Base-by-base conservation (phyloP, 2,888 invertebrate species). In the Dolichomitus sp. region DNA sequence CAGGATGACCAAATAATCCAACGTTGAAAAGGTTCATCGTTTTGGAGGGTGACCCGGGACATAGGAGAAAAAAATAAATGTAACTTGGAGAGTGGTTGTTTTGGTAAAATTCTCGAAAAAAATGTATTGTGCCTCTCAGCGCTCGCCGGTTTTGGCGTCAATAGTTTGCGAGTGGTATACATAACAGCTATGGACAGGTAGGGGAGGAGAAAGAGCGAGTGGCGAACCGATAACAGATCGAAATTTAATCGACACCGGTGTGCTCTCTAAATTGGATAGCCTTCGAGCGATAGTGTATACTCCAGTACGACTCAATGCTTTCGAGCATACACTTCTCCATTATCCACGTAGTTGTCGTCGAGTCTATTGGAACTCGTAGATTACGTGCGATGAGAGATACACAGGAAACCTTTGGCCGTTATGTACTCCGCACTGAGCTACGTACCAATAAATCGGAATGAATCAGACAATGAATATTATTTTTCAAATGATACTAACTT, bases 161-260 rank as follows among this genome's bases (percentile, higher is more conserved):
- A 76, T 76, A 68, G 48, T 14, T 68, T 50, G 19, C 27, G 59
- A 57, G 33, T 57, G 66, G 59, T 68, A 61, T 48, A 48, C 76
- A 59, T 48, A 76, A 68, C 59, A 59, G 33, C 23, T 17, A 75
- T 19, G 54, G 63, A 42, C 17, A 65, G 30, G 50, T 30, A 17
- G 30, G n/a, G 72, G 11, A 23, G 61, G 68, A 63, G 61, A 33
- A 30, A 50, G 66, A 66, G 70, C 57, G 42, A 70, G 63, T 78
- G 74, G 61, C 50, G 42, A 66, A 57, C 45, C 83, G 89, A 88
- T 89, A 89, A 88, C 89, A 81, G 85, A 86, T 89, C 84, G 86
- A 88, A 89, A 88, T 89, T 89, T 89, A 89, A 89, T 89, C 89
- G 88, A 80, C 72, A 80, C 57, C 69, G 78, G 19, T 72, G 48